phyloP scores from a whole-genome alignment of 1,140 invertebrate species.

The Carposina sasakii region DNA sequence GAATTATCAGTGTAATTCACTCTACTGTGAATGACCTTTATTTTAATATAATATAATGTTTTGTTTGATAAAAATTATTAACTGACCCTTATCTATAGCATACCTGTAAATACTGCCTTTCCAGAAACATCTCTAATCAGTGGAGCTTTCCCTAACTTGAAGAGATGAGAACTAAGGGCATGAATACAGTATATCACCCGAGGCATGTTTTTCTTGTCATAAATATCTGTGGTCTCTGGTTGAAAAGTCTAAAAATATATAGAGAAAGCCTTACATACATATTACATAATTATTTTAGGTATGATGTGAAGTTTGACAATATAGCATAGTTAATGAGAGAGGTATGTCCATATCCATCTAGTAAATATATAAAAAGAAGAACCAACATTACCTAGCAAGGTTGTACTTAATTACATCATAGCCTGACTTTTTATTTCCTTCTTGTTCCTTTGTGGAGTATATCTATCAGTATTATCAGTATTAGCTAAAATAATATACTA shows the following conservation, averaged over 20 bases:
- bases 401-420: too few species aligned
- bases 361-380: too few species aligned
- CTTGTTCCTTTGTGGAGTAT: too few species aligned
- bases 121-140: constrained; percentile 86
- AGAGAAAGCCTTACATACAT: not conserved
- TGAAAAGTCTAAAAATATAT: constrained; percentile 80
- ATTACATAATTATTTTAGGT: not conserved
- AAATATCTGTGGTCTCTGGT: constrained; percentile 90
- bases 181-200: constrained; percentile 88
- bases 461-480: too few species aligned
- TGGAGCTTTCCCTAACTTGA: constrained; percentile 82
- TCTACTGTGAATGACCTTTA: too few species aligned
- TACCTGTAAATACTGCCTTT: constrained; percentile 85
- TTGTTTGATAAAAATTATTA: constrained; percentile 9
- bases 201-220: constrained; percentile 90
- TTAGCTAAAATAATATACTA: constrained; percentile 10
- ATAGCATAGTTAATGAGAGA: too few species aligned
- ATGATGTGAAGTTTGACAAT: too few species aligned
- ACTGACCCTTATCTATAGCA: constrained; percentile 13
- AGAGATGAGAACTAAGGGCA: constrained; percentile 83
- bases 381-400: too few species aligned
- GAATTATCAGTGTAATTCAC: too few species aligned
- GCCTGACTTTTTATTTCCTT: too few species aligned
- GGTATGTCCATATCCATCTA: too few species aligned
- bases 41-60: too few species aligned